A percentile compares a stretch with the other conserved stretches of the same genome.
Evolutionary conservation across 37 sponge, comb jelly and placozoan genomes (phyloP).

Genomic region (Eunapius fragilis): DNA sequence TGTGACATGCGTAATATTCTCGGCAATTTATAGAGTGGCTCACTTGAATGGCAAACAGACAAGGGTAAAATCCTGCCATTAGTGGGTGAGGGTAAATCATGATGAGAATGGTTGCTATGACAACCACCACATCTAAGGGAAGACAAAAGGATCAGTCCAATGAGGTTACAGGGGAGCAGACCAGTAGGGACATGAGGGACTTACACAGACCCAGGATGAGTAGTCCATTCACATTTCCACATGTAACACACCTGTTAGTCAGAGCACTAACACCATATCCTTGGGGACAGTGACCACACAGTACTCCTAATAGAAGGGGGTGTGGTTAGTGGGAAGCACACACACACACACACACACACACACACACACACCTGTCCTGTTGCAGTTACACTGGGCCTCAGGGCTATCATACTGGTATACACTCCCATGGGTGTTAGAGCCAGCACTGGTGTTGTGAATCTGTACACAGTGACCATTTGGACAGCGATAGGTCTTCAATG

Average conservation of each 20-base stretch:
- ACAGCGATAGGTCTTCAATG: slow-evolving; percentile 34
- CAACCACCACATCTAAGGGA: slow-evolving; percentile 1
- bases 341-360: too few relatives aligned
- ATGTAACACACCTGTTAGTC: slow-evolving; percentile 53
- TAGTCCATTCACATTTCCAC: slow-evolving; percentile 12
- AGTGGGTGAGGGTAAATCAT: slow-evolving; percentile 12
- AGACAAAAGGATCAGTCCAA: background rate
- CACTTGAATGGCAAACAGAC: slow-evolving; percentile 40
- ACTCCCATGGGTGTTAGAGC: background rate
- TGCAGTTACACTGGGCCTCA: slow-evolving; percentile 40
- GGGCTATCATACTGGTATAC: background rate
- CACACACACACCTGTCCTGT: slow-evolving; percentile 30
- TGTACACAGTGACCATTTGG: slow-evolving; percentile 51
- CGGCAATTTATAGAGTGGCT: background rate
- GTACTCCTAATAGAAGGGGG: slow-evolving; percentile 40
- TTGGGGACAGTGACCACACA: slow-evolving; percentile 71
- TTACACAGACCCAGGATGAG: slow-evolving; percentile 43
- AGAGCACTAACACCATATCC: slow-evolving; percentile 57
- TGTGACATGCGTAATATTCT: background rate
- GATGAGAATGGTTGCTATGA: background rate
- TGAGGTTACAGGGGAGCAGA: background rate
- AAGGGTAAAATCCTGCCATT: slow-evolving; percentile 34
- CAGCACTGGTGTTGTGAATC: background rate
- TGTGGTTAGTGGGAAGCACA: background rate
- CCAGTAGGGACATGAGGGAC: background rate